Conservation (phyloP, 92 coral and sea anemone genomes). For the Palythoa grandiflora region DNA sequence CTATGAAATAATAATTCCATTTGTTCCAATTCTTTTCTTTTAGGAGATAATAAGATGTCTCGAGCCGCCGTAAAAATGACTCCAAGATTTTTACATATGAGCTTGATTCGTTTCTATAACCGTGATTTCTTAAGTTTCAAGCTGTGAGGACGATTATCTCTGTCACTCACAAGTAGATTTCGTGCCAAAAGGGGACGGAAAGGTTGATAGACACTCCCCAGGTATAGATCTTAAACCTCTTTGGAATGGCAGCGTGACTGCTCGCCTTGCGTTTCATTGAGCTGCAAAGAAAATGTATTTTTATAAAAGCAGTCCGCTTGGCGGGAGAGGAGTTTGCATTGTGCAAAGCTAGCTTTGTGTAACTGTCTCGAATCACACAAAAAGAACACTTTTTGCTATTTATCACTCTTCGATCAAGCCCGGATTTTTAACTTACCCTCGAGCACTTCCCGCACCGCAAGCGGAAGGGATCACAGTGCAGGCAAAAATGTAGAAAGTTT, state of each 20-base stretch:
- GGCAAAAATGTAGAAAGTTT: constrained; percentile 32
- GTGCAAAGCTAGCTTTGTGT: background rate
- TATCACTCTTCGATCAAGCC: constrained; percentile 39
- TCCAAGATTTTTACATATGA: background rate
- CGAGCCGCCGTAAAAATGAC: constrained; percentile 51
- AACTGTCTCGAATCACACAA: constrained; percentile 11
- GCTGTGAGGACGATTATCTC: constrained; percentile 32
- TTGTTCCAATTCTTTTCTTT: constrained; percentile 70
- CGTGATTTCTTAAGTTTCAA: constrained; percentile 30
- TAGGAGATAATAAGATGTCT: constrained; percentile 55
- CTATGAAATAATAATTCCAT: constrained; percentile 80
- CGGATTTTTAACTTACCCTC: constrained; percentile 23
- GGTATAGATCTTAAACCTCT: constrained; percentile 30
- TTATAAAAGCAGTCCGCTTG: background rate
- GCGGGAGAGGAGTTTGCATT: constrained; percentile 13
- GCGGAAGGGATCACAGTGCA: constrained; percentile 39
- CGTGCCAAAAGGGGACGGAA: constrained; percentile 48
- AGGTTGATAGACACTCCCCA: constrained; percentile 50
- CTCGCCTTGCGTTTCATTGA: background rate
- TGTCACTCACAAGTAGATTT: constrained; percentile 43
- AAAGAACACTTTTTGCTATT: constrained; percentile 8
- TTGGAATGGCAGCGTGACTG: constrained; percentile 33
- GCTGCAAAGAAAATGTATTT: constrained; percentile 5
- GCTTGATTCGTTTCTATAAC: background rate
- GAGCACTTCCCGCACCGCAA: constrained; percentile 44